phyloP scores from a whole-genome alignment of 1,140 invertebrate genomes.

The Dinothrombium tinctorium region DNA sequence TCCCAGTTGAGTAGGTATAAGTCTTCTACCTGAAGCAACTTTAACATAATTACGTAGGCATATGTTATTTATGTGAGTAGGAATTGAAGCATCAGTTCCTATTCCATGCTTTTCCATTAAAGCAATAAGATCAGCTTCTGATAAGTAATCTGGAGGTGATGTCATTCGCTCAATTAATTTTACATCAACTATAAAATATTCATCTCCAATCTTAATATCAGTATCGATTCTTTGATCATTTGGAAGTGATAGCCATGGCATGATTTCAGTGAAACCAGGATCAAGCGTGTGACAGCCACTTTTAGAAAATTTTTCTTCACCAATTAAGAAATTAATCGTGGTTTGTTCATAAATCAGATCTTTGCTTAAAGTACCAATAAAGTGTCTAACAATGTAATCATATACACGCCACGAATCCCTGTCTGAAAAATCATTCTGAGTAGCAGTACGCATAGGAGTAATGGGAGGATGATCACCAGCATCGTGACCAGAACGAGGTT shows the following conservation, averaged over 20 bases:
- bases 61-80: slow-evolving; percentile 99
- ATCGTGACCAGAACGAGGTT: slow-evolving; percentile 65
- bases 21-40: slow-evolving; percentile 40
- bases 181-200: slow-evolving; percentile 19
- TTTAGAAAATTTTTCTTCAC: slow-evolving; percentile 57
- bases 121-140: slow-evolving; percentile 91
- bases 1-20: slow-evolving; percentile 76
- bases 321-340: slow-evolving; percentile 46
- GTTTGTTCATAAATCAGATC: slow-evolving; percentile 73
- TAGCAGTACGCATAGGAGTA: slow-evolving; percentile 72
- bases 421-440: slow-evolving; percentile 50
- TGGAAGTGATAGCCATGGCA: slow-evolving; percentile 71
- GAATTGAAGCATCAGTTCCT: slow-evolving; percentile 94
- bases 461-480: slow-evolving; percentile 98
- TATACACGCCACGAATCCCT: slow-evolving; percentile 77
- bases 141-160: slow-evolving; percentile 83
- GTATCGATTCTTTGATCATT: slow-evolving; percentile 54
- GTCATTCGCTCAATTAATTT: slow-evolving; percentile 73
- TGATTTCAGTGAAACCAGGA: slow-evolving; percentile 73
- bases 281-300: slow-evolving; percentile 63
- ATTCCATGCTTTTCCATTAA: slow-evolving; percentile 99
- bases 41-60: slow-evolving; percentile 90
- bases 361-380: slow-evolving; percentile 48
- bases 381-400: slow-evolving; percentile 89
- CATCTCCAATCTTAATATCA: slow-evolving; percentile 3